phyloP scores from a whole-genome alignment of 1,140 invertebrate genomes.

The Meloidogyne chitwoodi region DNA sequence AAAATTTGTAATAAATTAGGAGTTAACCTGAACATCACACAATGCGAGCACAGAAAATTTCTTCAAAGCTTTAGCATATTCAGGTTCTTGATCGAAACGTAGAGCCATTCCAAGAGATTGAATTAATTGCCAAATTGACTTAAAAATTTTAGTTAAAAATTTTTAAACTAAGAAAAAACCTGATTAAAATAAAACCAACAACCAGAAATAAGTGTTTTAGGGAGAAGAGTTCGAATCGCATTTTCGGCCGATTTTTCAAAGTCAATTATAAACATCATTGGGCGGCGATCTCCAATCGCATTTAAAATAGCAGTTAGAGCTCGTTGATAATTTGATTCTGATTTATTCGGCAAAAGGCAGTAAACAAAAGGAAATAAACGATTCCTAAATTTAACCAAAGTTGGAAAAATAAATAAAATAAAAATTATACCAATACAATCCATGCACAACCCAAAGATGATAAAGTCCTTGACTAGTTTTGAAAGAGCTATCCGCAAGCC shows the following conservation, averaged over 20 bases:
- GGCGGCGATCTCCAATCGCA: neutral
- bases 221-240: neutral
- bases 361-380: neutral
- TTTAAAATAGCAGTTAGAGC: neutral
- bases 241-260: neutral
- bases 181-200: slow-evolving; percentile 11
- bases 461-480: neutral
- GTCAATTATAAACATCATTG: neutral
- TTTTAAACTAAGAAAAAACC: neutral
- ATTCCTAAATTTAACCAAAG: neutral
- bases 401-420: no score
- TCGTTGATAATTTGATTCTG: neutral
- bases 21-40: neutral
- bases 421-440: neutral
- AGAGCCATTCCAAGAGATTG: neutral
- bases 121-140: neutral
- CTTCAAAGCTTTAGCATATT: neutral
- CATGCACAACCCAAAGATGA: slow-evolving; percentile 10
- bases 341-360: neutral
- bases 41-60: slow-evolving; percentile 13
- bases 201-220: neutral
- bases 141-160: no score
- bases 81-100: neutral
- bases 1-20: no score
- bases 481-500: slow-evolving; percentile 5